These are phyloP conservation scores for Cryptocephalus moraei DNA, from an alignment of 2,888 invertebrate genomes.

Conservation along the genomic window DNA sequence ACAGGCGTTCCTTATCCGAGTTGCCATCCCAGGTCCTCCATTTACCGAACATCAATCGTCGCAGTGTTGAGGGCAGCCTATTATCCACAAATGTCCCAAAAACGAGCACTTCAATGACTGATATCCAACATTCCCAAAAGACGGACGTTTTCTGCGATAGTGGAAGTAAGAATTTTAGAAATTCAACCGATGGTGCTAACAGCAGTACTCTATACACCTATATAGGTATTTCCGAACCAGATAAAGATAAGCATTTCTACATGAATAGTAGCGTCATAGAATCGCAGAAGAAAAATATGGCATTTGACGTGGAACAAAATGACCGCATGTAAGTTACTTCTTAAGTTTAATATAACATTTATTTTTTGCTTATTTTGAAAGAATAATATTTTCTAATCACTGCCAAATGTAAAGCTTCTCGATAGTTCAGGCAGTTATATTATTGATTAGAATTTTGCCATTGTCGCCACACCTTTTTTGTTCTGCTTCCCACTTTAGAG, in stretches of 20 bases:
- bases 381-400: neutral
- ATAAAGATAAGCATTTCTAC: conserved; percentile 32
- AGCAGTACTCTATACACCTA: conserved; percentile 33
- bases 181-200: conserved; percentile 20
- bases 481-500: too few species aligned
- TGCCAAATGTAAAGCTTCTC: too few species aligned
- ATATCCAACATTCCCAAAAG: conserved; percentile 30
- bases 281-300: conserved; percentile 24
- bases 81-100: conserved; percentile 30
- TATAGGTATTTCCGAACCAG: conserved; percentile 35
- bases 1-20: conserved; percentile 42
- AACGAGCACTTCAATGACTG: conserved; percentile 36
- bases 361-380: neutral
- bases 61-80: conserved; percentile 33
- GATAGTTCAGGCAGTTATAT: too few species aligned
- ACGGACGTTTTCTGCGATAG: conserved; percentile 16
- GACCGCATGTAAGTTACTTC: conserved; percentile 28
- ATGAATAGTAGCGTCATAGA: conserved; percentile 34
- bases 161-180: conserved; percentile 27
- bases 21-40: conserved; percentile 30
- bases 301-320: conserved; percentile 29
- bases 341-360: neutral
- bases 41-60: conserved; percentile 30
- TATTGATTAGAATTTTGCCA: too few species aligned
- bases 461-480: too few species aligned